phyloP scores from a whole-genome alignment of 2,113 vertebrate species.

The Atherinomorus stipes region DNA sequence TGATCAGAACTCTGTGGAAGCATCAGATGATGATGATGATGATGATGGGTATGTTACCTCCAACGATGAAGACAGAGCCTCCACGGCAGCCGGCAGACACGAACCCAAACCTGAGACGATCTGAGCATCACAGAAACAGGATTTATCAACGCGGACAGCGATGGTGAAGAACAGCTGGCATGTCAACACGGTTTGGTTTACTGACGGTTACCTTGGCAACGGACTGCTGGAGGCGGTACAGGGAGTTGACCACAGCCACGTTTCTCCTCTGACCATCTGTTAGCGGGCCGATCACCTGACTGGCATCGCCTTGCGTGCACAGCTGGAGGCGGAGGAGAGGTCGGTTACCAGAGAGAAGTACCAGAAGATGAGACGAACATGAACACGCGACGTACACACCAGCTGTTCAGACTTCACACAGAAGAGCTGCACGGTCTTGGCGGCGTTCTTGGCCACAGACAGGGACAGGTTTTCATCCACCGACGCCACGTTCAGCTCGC shows the following conservation, averaged over 20 bases:
- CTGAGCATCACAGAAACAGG: slow-evolving; percentile 75
- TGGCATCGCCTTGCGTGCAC: slow-evolving; percentile 94
- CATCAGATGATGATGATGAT: no score
- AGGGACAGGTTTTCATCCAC: slow-evolving; percentile 90
- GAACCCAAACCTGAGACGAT: slow-evolving; percentile 86
- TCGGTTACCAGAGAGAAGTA: neutral
- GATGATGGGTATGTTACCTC: slow-evolving; percentile 83
- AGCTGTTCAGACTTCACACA: slow-evolving; percentile 97
- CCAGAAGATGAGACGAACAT: no score
- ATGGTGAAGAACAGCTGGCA: no score
- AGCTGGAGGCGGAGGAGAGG: slow-evolving; percentile 77
- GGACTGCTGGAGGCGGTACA: slow-evolving; percentile 89
- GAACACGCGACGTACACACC: slow-evolving; percentile 79
- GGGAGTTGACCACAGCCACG: slow-evolving; percentile 93
- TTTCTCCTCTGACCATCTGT: slow-evolving; percentile 97
- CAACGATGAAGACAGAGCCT: slow-evolving; percentile 86
- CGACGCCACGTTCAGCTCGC: slow-evolving; percentile 95
- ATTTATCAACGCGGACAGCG: no score
- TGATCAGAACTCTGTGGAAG: no score
- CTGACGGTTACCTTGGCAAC: slow-evolving; percentile 86
- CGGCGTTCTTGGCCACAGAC: slow-evolving; percentile 94
- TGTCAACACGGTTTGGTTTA: neutral
- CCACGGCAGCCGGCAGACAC: slow-evolving; percentile 86
- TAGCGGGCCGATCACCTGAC: slow-evolving; percentile 96
- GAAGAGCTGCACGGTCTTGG: slow-evolving; percentile 95